phyloP scores from a whole-genome alignment of 2,113 vertebrate species.

The Coturnix japonica region DNA sequence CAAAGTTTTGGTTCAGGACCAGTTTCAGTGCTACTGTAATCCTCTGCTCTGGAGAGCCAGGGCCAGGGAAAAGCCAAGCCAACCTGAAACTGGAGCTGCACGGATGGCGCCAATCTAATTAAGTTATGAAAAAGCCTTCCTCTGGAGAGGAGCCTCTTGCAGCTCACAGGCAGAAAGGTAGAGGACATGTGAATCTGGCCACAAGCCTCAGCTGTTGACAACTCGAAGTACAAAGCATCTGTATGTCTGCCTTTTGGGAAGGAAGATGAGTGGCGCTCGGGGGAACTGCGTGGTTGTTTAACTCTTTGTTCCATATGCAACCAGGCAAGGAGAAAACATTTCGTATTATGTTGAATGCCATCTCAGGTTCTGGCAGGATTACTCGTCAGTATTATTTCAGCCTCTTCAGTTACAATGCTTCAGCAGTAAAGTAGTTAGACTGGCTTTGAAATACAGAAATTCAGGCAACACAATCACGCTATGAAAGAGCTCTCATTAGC shows the following conservation, averaged over 20 bases:
- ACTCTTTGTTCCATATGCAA: slow-evolving; percentile 41
- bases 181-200: slow-evolving; percentile 58
- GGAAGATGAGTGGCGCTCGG: slow-evolving; percentile 21
- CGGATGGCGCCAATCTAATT: slow-evolving; percentile 62
- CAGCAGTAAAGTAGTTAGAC: slow-evolving; percentile 63
- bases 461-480: slow-evolving; percentile 57
- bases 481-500: slow-evolving; percentile 72
- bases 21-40: slow-evolving; percentile 63
- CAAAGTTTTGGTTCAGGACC: slow-evolving; percentile 45
- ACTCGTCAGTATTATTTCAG: slow-evolving; percentile 66
- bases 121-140: slow-evolving; percentile 64
- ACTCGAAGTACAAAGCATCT: slow-evolving; percentile 34
- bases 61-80: slow-evolving; percentile 43
- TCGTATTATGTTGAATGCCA: slow-evolving; percentile 54
- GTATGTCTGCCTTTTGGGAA: slow-evolving; percentile 49
- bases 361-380: slow-evolving; percentile 62
- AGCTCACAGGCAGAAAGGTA: slow-evolving; percentile 50
- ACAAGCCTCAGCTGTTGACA: slow-evolving; percentile 56
- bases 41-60: slow-evolving; percentile 48
- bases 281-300: slow-evolving; percentile 54
- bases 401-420: slow-evolving; percentile 65
- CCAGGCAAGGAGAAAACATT: slow-evolving; percentile 60
- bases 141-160: slow-evolving; percentile 53
- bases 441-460: slow-evolving; percentile 70
- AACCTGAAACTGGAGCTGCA: slow-evolving; percentile 35